Conservation (phyloP, 2,113 vertebrate genomes). For the Montifringilla adamsi region DNA sequence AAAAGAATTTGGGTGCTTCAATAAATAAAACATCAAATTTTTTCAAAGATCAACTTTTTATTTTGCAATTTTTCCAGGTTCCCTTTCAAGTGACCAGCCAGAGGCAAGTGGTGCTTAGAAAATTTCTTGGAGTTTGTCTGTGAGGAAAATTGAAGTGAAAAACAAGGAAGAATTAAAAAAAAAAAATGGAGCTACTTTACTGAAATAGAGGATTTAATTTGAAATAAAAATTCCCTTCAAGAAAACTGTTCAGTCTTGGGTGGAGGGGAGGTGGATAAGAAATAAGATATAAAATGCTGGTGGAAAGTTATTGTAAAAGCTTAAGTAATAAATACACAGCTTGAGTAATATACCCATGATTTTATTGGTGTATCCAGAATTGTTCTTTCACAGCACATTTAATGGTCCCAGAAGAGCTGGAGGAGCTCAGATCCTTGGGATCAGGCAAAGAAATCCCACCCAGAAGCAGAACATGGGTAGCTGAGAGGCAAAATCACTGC, state of each 20-base stretch:
- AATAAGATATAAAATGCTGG: background rate
- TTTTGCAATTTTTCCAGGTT: background rate
- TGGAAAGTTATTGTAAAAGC: background rate
- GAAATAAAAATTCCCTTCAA: background rate
- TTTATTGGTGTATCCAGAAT: background rate
- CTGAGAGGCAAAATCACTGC: background rate
- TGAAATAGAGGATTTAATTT: background rate
- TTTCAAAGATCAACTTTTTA: background rate
- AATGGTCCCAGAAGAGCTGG: background rate
- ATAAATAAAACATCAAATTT: rapidly evolving
- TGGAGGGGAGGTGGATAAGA: background rate
- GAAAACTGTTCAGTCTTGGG: background rate
- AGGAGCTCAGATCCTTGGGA: background rate
- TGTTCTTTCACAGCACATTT: background rate
- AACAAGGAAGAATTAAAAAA: background rate
- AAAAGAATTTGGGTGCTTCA: background rate
- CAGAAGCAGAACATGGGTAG: background rate
- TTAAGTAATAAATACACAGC: background rate
- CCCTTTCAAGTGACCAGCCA: background rate
- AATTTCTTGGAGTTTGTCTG: background rate
- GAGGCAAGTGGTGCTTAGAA: background rate
- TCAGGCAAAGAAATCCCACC: background rate
- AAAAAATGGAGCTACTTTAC: rapidly evolving
- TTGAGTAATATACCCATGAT: background rate
- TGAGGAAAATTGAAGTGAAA: background rate